phyloP scores from a whole-genome alignment of 2,888 invertebrate genomes.

The Ypsolopha scabrella region DNA sequence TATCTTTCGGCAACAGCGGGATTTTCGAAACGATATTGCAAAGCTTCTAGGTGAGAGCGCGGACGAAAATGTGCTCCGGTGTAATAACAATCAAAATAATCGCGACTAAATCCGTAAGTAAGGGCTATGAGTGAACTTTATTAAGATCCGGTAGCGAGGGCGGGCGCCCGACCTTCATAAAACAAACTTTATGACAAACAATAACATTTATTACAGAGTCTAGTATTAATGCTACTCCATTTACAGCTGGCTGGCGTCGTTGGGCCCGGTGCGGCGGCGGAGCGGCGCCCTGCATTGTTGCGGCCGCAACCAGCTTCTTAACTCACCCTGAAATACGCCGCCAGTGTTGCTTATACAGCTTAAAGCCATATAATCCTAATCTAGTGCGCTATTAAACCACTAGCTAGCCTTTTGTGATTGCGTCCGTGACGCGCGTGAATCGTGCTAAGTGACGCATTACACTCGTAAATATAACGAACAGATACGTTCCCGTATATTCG shows the following conservation, averaged over 20 bases:
- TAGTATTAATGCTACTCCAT: slow-evolving; percentile 59
- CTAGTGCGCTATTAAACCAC: slow-evolving; percentile 24
- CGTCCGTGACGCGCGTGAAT: slow-evolving; percentile 9
- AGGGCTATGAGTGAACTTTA: slow-evolving; percentile 42
- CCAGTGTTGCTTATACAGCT: slow-evolving; percentile 23
- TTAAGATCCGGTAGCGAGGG: slow-evolving; percentile 42
- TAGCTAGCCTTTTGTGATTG: slow-evolving; percentile 16
- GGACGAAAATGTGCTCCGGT: background rate
- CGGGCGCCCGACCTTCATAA: slow-evolving; percentile 53
- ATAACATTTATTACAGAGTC: slow-evolving; percentile 66
- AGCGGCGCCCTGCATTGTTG: slow-evolving; percentile 27
- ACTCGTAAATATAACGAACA: slow-evolving; percentile 20
- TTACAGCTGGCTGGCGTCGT: slow-evolving; percentile 31
- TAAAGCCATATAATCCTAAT: slow-evolving; percentile 34
- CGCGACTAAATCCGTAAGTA: slow-evolving; percentile 28
- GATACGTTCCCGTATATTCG: slow-evolving; percentile 13
- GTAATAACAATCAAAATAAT: slow-evolving; percentile 27
- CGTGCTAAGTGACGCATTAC: slow-evolving; percentile 13
- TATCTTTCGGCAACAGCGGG: slow-evolving; percentile 3
- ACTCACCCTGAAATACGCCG: slow-evolving; percentile 17
- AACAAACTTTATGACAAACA: slow-evolving; percentile 65
- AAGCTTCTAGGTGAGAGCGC: background rate
- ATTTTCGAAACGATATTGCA: slow-evolving; percentile 6
- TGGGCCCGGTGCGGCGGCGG: slow-evolving; percentile 29
- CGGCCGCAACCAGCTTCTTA: slow-evolving; percentile 33